These are phyloP conservation scores for Corbicula japonica DNA, from an alignment of 2,888 invertebrate species.

Conservation along the genomic window DNA sequence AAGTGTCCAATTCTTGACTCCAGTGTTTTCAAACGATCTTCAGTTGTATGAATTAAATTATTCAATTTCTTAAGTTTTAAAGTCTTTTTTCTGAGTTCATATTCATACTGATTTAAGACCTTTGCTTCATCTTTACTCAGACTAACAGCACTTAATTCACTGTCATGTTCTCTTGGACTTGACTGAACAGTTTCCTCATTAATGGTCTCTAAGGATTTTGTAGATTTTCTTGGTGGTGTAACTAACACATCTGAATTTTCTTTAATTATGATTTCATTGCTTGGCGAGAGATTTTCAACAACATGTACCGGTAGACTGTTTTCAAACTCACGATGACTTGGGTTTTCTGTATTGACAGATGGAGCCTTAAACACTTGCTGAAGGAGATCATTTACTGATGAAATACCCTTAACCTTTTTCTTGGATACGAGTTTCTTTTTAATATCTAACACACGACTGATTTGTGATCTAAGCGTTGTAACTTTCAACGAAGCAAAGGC, in stretches of 20 bases:
- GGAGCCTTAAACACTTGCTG: background rate
- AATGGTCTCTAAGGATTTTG: background rate
- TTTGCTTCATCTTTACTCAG: background rate
- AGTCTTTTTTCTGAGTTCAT: background rate
- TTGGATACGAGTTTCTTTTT: conserved; percentile 2
- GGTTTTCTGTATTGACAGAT: no score
- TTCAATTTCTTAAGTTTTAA: background rate
- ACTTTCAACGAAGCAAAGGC: background rate
- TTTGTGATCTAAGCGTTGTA: background rate
- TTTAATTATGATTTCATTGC: background rate
- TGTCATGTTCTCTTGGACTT: background rate
- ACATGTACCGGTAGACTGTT: no score
- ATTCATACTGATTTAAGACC: background rate
- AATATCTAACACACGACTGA: background rate
- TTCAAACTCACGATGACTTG: no score
- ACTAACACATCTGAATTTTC: background rate
- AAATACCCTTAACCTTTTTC: background rate
- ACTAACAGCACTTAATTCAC: background rate
- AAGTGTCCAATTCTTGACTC: background rate
- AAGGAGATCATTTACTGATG: background rate
- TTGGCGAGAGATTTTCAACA: no score
- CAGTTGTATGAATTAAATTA: background rate
- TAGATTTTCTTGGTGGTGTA: background rate
- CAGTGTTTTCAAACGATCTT: background rate
- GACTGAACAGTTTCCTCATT: background rate